Base-by-base conservation (phyloP, 35 echinoderm and acorn worm species). In the Patiria miniata region DNA sequence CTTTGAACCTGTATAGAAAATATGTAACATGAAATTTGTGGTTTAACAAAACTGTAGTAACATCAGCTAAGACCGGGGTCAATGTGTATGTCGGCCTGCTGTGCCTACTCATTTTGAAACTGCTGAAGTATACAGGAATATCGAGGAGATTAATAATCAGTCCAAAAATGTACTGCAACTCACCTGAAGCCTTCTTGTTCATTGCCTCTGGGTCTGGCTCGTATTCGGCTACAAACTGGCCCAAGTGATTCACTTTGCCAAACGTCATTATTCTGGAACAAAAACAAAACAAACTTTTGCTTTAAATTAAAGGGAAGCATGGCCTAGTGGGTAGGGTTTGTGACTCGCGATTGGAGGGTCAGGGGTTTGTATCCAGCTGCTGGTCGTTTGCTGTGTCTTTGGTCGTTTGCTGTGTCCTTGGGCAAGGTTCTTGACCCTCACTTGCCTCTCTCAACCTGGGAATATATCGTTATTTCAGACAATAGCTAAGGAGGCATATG, bases 141-240 rank as follows among this genome's bases (percentile, higher is more conserved):
- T 12, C 42, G 12, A 47, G 12, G 4, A 47, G 42, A 50, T 19
- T 34, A 10, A 8, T 32, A 1, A 28, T 73, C 23, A 1, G 21
- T 26, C 8, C 30, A 77, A 69, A 86, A 18, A 39, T 5, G 15
- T 36, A n/a, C n/a, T 12, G 42, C 23, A 32, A 89, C 87, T 69
- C n/a, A 93, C 90, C 82, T 85, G 86, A 57, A n/a, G 58, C 28
- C 37, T 88, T 87, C 83, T 96, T 96, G 22, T 86, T 78, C 7
- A 93, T 40, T 6, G 84, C 83, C 38, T 94, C 95, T 61, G 95
- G 95, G 82, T 97, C 95, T 0, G 92, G 88, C 76, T 97, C 95
- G 78, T 90, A 97, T 52, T 92, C 95, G 39, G 95, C 79, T 17
- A 97, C 91, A 88, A 94, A 97, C 85, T 97, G 95, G 22, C 95